Base-by-base conservation (phyloP, 1,140 invertebrate species). In the Metopolophium dirhodum region DNA sequence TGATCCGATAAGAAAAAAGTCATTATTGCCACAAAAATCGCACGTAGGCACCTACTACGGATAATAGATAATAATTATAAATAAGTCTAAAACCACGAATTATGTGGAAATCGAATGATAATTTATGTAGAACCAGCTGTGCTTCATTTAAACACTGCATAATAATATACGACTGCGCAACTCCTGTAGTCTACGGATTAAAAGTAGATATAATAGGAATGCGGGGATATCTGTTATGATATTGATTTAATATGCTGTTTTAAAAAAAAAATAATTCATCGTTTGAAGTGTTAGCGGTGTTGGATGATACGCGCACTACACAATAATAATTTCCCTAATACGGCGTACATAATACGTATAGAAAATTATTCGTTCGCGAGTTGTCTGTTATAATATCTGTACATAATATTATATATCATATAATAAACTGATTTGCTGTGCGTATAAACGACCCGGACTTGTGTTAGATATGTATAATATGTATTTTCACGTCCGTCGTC, bases 371-470 rank as follows among this genome's bases (percentile, higher is more conserved):
- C 6, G 4, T 77, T 6, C 14, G 14, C 61, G n/a, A 18, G n/a
- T 35, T 14, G 61, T 77, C 30, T n/a, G 30, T n/a, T 77, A n/a
- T n/a, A 77, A 77, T 77, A 30, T 77, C n/a, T 14, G n/a, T 77
- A 68, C 3, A n/a, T n/a, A 20, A 11, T 51, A 51, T 51, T 18
- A 51, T 51, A 51, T 18, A 51, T 51, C 14, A 11, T 4, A n/a
- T 68, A 77, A 77, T 77, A 77, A 77, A 77, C n/a, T 77, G 30
- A 77, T 77, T n/a, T n/a, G 61, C 61, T n/a, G 61, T 77, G 61
- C 61, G 20, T 54, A 54, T 23, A 77, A 35, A n/a, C 61, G 30
- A 77, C 61, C 61, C 61, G 61, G 61, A 77, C n/a, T 30, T 77
- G n/a, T 77, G 22, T 54, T 23, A 23, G 49, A 26, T 61, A 30